phyloP scores from a whole-genome alignment of 2,888 invertebrate genomes.

The Eristalinus sepulchralis region DNA sequence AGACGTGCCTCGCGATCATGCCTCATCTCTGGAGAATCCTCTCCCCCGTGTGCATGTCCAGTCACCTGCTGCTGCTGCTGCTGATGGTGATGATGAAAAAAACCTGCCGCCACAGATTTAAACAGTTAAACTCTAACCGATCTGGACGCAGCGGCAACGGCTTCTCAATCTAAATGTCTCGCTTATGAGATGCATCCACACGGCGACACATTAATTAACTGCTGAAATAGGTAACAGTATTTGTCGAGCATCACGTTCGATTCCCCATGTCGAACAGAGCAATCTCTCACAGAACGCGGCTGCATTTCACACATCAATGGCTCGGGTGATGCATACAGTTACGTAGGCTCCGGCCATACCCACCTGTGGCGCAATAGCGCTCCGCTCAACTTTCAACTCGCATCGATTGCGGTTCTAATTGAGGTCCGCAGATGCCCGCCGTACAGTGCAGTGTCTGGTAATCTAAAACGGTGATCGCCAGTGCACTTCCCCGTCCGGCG shows the following conservation, averaged over 20 bases:
- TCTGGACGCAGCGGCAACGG: not conserved
- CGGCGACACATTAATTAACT: constrained; percentile 62
- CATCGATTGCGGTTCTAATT: constrained; percentile 21
- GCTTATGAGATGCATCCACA: constrained; percentile 38
- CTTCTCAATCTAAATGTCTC: constrained; percentile 53
- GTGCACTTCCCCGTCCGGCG: constrained; percentile 46
- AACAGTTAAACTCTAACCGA: constrained; percentile 24
- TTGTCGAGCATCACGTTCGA: constrained; percentile 54
- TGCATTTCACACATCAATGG: constrained; percentile 51
- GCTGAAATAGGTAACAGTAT: constrained; percentile 58
- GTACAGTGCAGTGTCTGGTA: constrained; percentile 18
- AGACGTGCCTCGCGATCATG: constrained; percentile 4
- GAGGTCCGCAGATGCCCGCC: not conserved
- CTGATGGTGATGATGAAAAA: constrained; percentile 6
- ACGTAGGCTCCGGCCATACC: constrained; percentile 21
- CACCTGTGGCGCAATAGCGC: constrained; percentile 61
- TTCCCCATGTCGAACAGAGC: constrained; percentile 50
- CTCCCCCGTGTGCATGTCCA: not conserved
- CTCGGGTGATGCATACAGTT: constrained; percentile 23
- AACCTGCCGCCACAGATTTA: not conserved
- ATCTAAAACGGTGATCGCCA: constrained; percentile 65
- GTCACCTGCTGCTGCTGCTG: not conserved
- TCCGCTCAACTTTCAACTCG: constrained; percentile 53
- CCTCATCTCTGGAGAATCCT: not conserved
- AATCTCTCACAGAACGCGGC: not conserved